Base-by-base conservation (phyloP, 2,797 vertebrate genomes). In the Dryobates pubescens region DNA sequence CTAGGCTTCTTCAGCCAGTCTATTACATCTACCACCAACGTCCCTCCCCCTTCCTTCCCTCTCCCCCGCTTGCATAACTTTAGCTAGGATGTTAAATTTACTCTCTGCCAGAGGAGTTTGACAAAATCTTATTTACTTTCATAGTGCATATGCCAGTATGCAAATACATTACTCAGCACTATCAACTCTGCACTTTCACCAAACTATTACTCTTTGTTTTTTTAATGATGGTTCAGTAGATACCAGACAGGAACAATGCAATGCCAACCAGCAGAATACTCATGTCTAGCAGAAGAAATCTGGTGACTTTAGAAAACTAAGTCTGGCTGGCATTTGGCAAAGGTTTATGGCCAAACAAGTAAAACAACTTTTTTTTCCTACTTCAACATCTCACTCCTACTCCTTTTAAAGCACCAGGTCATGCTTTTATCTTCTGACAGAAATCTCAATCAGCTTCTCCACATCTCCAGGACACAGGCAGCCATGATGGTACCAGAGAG, bases 21-120 rank as follows among this genome's bases (percentile, higher is more conserved):
- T 85, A 49, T 88, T 96, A 77, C 80, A 89, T 82, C 57, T 82
- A 92, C 8, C 49, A 49, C 22, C 47, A 23, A 22, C 11, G 22
- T 23, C 12, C 1, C 53, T 32, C 15, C 13, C 2, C 57, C 41
- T 43, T 43, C 27, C 22, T 30, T 73, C 92, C 36, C 1, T 88
- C 81, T 88, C 53, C 82, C 94, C 63, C 94, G 77, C 90, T 96
- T 97, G 95, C 96, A 82, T 95, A 92, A 83, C 29, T 94, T 95
- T 34, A 95, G 91, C 94, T 85, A 94, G 88, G 96, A 97, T 82
- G 88, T 94, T 94, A 95, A 97, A 95, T 96, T 96, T 94, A 92
- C 93, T 94, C 91, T 93, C 82, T 91, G 84, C 82, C 74, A 95
- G 78, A 80, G 58, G 89, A 94, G 62, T 92, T 95, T 86, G 95